Evolutionary conservation across 1,140 invertebrate genomes (phyloP), one percentile per base, ranked within the genome.

Genomic region (Penaeus chinensis): DNA sequence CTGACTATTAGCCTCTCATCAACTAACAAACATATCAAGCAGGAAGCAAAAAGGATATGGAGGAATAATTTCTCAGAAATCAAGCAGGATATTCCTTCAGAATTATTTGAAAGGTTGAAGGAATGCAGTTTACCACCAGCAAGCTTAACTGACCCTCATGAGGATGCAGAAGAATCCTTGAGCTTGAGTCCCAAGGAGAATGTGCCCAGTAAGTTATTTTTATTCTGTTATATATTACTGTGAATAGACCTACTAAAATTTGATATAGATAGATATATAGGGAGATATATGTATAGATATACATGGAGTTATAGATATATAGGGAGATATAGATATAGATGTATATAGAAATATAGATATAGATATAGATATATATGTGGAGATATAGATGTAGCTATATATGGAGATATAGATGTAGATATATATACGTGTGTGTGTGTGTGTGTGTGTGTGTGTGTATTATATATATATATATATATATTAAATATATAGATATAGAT

Each of bases 41-140:
- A 37, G 18, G 80, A 77, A 60, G 84, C 42, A 18, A n/a, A 66
- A 19, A 81, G 69, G 11, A 10, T 89, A 4, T 80, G 84, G 83
- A 62, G 37, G 24, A 79, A 32, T 32, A 71, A n/a, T 37, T 80
- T 89, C 74, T 47, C 84, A 42, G 78, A 71, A 42, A 84, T 76
- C 20, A 77, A 47, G 19, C 47, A 62, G 22, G 37, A 27, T n/a
- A 83, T 88, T 37, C 87, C 87, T 78, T 18, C 61, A 27, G 60
- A 22, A 27, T 65, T 88, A 18, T 80, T 84, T 84, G 76, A 84
- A 13, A 16, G 66, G 32, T 42, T 88, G 32, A 78, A 88, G 20
- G 66, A 42, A 24, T 63, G 69, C 47, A n/a, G 24, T 37, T 79
- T 87, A 71, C 84, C 89, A 62, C 89, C 89, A 60, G 80, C 74